Conservation (phyloP, 2,888 invertebrate genomes). For the Thera obeliscata region DNA sequence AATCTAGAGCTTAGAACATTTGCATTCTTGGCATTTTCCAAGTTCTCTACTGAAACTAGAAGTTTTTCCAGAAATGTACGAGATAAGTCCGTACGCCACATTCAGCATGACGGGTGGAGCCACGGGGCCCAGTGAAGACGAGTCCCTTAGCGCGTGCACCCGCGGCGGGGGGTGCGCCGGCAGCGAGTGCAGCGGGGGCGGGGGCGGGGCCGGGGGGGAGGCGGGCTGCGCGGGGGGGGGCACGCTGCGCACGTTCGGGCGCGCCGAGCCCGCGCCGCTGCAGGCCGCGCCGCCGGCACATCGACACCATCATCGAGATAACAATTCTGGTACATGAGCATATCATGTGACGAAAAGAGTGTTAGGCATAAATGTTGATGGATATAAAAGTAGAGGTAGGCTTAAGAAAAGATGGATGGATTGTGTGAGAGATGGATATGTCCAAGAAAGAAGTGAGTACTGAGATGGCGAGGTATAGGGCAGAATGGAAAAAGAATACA, state of each 20-base stretch:
- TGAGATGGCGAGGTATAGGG: too few species aligned
- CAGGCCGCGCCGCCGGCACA: constrained; percentile 77
- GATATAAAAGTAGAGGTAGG: too few species aligned
- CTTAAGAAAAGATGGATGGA: too few species aligned
- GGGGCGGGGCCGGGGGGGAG: constrained; percentile 60
- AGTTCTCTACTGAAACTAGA: too few species aligned
- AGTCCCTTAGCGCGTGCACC: constrained; percentile 34
- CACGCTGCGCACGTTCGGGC: constrained; percentile 91
- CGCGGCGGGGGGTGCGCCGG: constrained; percentile 48
- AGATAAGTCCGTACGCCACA: constrained; percentile 92
- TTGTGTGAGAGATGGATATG: too few species aligned
- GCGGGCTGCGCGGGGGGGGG: constrained; percentile 69
- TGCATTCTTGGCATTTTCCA: too few species aligned
- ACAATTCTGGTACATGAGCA: constrained; percentile 28
- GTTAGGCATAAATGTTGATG: too few species aligned
- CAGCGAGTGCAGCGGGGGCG: constrained; percentile 62
- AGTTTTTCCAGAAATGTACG: constrained; percentile 88
- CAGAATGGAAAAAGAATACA: too few species aligned
- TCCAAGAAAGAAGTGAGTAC: too few species aligned
- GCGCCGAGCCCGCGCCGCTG: constrained; percentile 81
- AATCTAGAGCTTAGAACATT: too few species aligned
- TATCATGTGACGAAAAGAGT: too few species aligned
- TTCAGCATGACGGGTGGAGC: constrained; percentile 85
- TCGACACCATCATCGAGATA: constrained; percentile 49
- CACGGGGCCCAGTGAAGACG: constrained; percentile 43